These are phyloP conservation scores for Gopherus flavomarginatus DNA, from an alignment of 2,113 vertebrate species.

Conservation along the genomic window DNA sequence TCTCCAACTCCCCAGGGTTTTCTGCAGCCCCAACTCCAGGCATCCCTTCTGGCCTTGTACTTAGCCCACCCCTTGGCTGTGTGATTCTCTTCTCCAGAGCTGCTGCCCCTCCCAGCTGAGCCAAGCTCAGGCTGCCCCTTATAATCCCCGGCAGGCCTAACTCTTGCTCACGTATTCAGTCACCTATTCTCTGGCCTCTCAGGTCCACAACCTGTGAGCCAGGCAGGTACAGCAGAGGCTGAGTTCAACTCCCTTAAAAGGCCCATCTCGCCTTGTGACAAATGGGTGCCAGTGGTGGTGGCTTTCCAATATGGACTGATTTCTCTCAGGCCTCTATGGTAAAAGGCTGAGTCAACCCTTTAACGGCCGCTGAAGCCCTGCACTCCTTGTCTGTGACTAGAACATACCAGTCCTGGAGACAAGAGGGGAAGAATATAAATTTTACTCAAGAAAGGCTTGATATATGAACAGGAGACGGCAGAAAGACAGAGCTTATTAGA, in stretches of 20 bases:
- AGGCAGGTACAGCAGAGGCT: background rate
- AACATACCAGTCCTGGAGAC: background rate
- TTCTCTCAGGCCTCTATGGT: background rate
- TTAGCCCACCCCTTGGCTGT: background rate
- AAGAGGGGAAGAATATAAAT: background rate
- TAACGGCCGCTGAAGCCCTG: background rate
- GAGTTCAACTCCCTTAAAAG: background rate
- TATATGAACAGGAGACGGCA: background rate
- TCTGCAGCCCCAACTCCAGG: background rate
- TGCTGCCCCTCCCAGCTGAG: background rate
- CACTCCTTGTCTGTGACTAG: background rate
- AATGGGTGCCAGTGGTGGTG: background rate
- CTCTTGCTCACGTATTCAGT: background rate
- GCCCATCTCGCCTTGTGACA: background rate
- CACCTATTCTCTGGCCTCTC: background rate
- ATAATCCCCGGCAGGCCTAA: background rate
- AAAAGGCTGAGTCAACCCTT: background rate
- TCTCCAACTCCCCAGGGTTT: background rate
- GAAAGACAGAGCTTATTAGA: background rate
- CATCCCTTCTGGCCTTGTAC: background rate
- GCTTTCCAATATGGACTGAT: background rate
- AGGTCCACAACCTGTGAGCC: background rate
- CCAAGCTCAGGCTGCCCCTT: background rate
- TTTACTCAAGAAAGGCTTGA: background rate
- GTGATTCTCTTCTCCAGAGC: too few species aligned